Evolutionary conservation across 2,113 vertebrate genomes (phyloP), one percentile per base, ranked within the genome.

Genomic region (Hyla sarda): DNA sequence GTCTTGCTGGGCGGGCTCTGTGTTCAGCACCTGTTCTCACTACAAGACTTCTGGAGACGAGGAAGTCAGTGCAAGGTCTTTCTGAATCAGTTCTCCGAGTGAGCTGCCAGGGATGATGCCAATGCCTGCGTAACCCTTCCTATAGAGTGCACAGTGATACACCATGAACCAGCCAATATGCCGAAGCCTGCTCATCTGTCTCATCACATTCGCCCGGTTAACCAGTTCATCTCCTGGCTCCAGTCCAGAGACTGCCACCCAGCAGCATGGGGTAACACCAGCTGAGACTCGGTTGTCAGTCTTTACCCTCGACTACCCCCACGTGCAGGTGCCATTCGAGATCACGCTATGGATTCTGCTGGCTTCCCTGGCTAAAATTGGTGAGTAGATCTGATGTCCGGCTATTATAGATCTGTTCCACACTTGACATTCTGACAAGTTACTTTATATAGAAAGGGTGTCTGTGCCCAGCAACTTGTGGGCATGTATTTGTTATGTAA

Each of bases 281-380:
- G 90, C 90, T 65, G 95, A 95, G 85, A 90, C 90, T 1, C 89
- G 93, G 28, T 89, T 98, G 37, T 95, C 96, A 0, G 93, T 97
- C 83, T 98, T 99, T 90, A 95, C 95, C 3, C 91, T 98, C 91
- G 92, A 99, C 89, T 99, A 99, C 83, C 88, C 94, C 0, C 95
- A 97, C 79, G 96, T 99, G 90, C 97, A 99, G 88, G 93, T 98
- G 25, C 98, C 98, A 1, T 97, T 99, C 91, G 97, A 99, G 92
- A 97, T 99, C 90, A 98, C 98, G 7, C 91, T 99, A n/a, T 99
- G 98, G 98, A 95, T 99, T 80, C 90, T 99, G 81, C 92, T 99
- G 87, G 98, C 98, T 11, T 99, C 97, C 12, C 94, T 99, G 75
- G 97, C 98, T 87, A 99, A 99, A 92, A 97, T 99, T 82, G 97